phyloP scores from a whole-genome alignment of 2,797 vertebrate species.

The Macropus fuliginosus region DNA sequence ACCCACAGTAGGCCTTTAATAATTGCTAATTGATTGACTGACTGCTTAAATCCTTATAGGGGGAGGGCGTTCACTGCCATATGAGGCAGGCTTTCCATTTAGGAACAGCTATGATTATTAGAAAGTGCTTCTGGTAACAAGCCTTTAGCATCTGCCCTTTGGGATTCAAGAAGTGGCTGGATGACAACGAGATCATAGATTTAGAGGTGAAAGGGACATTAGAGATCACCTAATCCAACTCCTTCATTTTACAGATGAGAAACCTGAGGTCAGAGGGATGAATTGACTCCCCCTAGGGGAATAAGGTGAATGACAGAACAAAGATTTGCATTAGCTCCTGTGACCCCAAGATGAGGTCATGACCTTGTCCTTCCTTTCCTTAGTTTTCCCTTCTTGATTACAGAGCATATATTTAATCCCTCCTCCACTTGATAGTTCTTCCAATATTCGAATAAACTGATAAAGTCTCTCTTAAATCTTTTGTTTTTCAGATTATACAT shows the following conservation, averaged over 20 bases:
- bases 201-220: not conserved
- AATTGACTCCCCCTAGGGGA: too few species aligned
- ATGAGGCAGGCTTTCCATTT: not conserved
- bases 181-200: not conserved
- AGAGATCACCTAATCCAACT: not conserved
- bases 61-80: not conserved
- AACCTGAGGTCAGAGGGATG: too few species aligned
- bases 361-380: too few species aligned
- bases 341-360: too few species aligned
- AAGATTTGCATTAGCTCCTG: too few species aligned
- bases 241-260: too few species aligned
- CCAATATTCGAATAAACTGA: not conserved
- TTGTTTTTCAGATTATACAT: not conserved
- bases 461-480: not conserved
- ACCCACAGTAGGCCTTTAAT: not conserved
- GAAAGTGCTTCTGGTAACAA: not conserved
- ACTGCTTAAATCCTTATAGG: not conserved
- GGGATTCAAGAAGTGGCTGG: not conserved
- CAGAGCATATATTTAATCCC: too few species aligned
- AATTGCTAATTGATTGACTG: slow-evolving; percentile 6
- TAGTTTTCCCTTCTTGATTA: too few species aligned
- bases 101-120: not conserved
- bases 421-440: not conserved
- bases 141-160: not conserved
- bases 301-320: too few species aligned